phyloP scores from a whole-genome alignment of 2,888 invertebrate genomes.

The Andrena trimmerana region DNA sequence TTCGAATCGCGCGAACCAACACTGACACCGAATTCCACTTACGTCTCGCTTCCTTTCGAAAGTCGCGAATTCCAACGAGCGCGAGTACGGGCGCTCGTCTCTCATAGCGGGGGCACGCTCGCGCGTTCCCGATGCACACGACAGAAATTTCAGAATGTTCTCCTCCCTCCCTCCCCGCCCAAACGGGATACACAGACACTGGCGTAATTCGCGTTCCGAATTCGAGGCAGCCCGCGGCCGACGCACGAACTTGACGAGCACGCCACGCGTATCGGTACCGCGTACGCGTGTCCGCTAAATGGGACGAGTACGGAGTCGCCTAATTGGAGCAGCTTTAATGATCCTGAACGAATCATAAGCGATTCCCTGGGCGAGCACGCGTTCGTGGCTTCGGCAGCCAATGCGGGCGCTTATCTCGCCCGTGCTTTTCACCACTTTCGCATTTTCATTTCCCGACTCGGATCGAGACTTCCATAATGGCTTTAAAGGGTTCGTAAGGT shows the following conservation, averaged over 20 bases:
- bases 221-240: conserved; percentile 5
- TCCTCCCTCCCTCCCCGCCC: background rate
- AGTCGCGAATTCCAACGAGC: conserved; percentile 42
- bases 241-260: background rate
- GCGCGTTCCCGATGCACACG: conserved; percentile 45
- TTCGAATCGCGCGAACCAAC: conserved; percentile 50
- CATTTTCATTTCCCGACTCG: conserved; percentile 35
- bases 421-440: conserved; percentile 63
- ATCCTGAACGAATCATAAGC: conserved; percentile 1
- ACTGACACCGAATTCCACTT: conserved; percentile 72
- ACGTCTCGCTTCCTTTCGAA: conserved; percentile 60
- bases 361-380: background rate
- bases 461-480: too few species aligned
- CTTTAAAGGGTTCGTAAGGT: too few species aligned
- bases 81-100: conserved; percentile 4
- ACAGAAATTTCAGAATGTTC: conserved; percentile 37
- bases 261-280: background rate
- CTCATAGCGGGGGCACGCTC: conserved; percentile 33
- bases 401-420: background rate
- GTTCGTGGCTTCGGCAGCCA: conserved; percentile 17
- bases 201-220: conserved; percentile 7
- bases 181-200: conserved; percentile 28
- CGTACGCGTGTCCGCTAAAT: background rate
- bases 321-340: conserved; percentile 9
- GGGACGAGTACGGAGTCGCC: background rate